Percentiles rank a stretch among this genome's conserved stretches.
Evolutionary conservation across 2,113 vertebrate genomes (phyloP).

Genomic region (Actenoides lindsayi): DNA sequence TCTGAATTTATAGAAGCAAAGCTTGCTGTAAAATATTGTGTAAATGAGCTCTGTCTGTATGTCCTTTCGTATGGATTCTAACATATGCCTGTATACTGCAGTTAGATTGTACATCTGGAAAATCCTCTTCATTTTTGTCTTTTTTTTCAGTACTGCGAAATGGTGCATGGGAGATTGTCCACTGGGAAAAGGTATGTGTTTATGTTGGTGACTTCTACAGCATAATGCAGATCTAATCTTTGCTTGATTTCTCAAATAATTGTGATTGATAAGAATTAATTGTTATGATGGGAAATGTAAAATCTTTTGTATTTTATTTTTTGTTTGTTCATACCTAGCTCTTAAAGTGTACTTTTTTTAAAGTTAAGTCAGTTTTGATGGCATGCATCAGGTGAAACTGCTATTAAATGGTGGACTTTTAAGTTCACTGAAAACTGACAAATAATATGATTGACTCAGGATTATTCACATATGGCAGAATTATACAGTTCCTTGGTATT

Average conservation of each 20-base stretch:
- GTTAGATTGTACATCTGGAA: neutral
- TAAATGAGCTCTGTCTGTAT: neutral
- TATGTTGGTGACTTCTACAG: neutral
- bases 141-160: slow-evolving; percentile 88
- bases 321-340: neutral
- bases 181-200: slow-evolving; percentile 96
- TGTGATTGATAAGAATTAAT: neutral
- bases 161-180: slow-evolving; percentile 97
- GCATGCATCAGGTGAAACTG: neutral
- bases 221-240: neutral
- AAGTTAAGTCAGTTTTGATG: neutral
- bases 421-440: neutral
- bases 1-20: neutral
- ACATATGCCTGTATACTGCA: neutral
- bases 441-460: neutral
- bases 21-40: neutral
- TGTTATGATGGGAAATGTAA: neutral
- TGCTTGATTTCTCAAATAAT: neutral
- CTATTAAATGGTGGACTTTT: neutral
- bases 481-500: neutral
- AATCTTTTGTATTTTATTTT: neutral
- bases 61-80: neutral
- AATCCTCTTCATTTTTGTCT: slow-evolving; percentile 14
- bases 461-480: neutral
- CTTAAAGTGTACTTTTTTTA: neutral